These are phyloP conservation scores for Micropoecilia bifurca DNA, from an alignment of 2,797 vertebrate species.

Conservation along the genomic window DNA sequence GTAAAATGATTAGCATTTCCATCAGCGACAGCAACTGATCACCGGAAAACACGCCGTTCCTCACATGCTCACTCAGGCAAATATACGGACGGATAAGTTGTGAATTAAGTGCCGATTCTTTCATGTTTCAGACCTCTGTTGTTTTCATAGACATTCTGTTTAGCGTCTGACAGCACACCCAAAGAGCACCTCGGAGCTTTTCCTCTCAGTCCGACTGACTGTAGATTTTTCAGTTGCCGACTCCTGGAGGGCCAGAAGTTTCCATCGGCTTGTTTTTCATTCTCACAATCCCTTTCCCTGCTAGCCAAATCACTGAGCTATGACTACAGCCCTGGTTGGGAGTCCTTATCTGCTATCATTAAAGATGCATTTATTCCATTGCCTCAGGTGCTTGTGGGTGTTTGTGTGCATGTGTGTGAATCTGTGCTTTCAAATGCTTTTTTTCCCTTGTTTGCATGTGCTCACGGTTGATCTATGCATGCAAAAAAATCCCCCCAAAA, in stretches of 20 bases:
- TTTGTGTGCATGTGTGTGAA: slow-evolving; percentile 49
- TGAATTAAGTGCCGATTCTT: slow-evolving; percentile 38
- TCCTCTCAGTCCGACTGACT: slow-evolving; percentile 71
- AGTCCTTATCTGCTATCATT: slow-evolving; percentile 84
- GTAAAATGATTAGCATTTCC: slow-evolving; percentile 70
- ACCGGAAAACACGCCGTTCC: slow-evolving; percentile 37
- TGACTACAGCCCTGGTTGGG: slow-evolving; percentile 82
- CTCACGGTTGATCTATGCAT: slow-evolving; percentile 61
- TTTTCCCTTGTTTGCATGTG: slow-evolving; percentile 66
- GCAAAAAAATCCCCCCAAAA: slow-evolving; percentile 16
- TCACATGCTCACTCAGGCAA: slow-evolving; percentile 23
- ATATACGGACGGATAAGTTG: slow-evolving; percentile 39
- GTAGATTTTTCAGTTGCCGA: slow-evolving; percentile 74
- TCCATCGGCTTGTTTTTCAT: slow-evolving; percentile 80
- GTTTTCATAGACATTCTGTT: slow-evolving; percentile 70
- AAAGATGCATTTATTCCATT: slow-evolving; percentile 84
- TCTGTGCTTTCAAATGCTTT: slow-evolving; percentile 59
- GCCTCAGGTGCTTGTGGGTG: slow-evolving; percentile 78
- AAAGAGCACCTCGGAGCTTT: slow-evolving; percentile 68
- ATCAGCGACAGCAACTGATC: slow-evolving; percentile 60
- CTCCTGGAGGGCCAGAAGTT: slow-evolving; percentile 79
- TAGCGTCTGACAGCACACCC: slow-evolving; percentile 68
- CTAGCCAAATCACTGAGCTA: slow-evolving; percentile 82
- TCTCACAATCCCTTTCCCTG: slow-evolving; percentile 78
- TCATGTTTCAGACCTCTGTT: slow-evolving; percentile 46